Percentiles rank a stretch among this genome's conserved stretches.
phyloP scores from a whole-genome alignment of 2,888 invertebrate genomes.

The Lydus trimaculatus region DNA sequence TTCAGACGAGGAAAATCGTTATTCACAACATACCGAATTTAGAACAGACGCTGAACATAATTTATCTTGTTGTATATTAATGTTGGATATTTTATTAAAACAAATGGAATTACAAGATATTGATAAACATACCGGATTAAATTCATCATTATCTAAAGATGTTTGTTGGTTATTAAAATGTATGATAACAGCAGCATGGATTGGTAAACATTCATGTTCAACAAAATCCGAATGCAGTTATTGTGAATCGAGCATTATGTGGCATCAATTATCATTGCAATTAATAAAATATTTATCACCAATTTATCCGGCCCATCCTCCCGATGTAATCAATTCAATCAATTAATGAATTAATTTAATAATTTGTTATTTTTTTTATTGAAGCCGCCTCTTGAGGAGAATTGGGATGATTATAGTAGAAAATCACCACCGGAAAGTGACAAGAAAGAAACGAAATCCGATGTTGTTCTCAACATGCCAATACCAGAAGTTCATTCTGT shows the following conservation, averaged over 20 bases:
- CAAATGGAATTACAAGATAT: slow-evolving; percentile 92
- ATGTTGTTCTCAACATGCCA: slow-evolving; percentile 69
- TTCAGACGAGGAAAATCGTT: slow-evolving; percentile 72
- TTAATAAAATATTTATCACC: slow-evolving; percentile 83
- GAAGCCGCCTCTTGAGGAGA: slow-evolving; percentile 72
- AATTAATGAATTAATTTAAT: neutral
- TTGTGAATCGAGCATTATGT: slow-evolving; percentile 92
- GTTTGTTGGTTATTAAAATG: slow-evolving; percentile 76
- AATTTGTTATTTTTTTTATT: slow-evolving; percentile 22
- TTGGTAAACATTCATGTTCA: slow-evolving; percentile 69
- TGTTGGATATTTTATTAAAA: slow-evolving; percentile 94
- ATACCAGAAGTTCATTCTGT: slow-evolving; percentile 79
- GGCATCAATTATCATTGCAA: slow-evolving; percentile 89
- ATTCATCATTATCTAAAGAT: slow-evolving; percentile 76
- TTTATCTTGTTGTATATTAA: slow-evolving; percentile 93
- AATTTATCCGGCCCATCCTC: slow-evolving; percentile 74
- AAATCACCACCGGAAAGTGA: slow-evolving; percentile 77
- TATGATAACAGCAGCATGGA: slow-evolving; percentile 79
- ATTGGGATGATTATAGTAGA: slow-evolving; percentile 71
- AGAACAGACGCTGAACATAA: slow-evolving; percentile 78
- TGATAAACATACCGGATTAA: slow-evolving; percentile 81
- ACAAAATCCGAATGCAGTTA: slow-evolving; percentile 81
- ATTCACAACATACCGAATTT: slow-evolving; percentile 70
- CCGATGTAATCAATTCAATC: slow-evolving; percentile 68
- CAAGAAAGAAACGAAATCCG: slow-evolving; percentile 71